Base-by-base conservation (phyloP, 1,140 invertebrate species). In the Papilio helenus region DNA sequence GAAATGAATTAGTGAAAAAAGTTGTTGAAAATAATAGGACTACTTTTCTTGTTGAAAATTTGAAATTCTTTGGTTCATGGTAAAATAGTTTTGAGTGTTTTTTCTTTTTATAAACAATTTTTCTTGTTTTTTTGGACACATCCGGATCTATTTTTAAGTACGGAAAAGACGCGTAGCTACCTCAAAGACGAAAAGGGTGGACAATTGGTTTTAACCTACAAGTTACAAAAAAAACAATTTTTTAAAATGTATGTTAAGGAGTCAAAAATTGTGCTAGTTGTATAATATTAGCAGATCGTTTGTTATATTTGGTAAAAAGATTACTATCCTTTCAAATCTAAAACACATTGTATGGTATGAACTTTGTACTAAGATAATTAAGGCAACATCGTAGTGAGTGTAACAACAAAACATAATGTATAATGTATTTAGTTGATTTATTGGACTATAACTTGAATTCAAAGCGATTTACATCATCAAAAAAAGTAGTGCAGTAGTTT, bases 121-220 rank as follows among this genome's bases (percentile, higher is more conserved):
- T 55, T 51, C 16, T 18, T n/a, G 16, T 4, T 51, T 51, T 55
- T n/a, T n/a, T n/a, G 51, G 51, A 55, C 16, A 55, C 51, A 5
- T 55, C 51, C 18, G 18, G 18, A 3, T 18, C 51, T 55, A 55
- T n/a, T 8, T 55, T 9, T 55, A 55, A 55, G 18, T 55, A 55
- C 51, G 51, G n/a, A 55, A 55, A 55, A 55, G 51, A 55, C 51
- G 51, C 51, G n/a, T 55, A 55, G 51, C 51, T 55, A 55, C 51
- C 51, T 55, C 51, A 55, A 55, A 20, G n/a, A n/a, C 51, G 20
- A 55, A 1, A 55, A 55, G 51, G 51, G 51, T 55, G 18, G n/a
- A 55, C n/a, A 20, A 39, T 39, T 39, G 34, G 34, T 18, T 20
- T 55, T 20, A 20, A 55, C 51, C 5, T 55, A 20, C 7, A 20